Percentiles rank a stretch among this genome's conserved stretches.
Conservation (phyloP, 2,888 invertebrate genomes). For the Nemotelus nigrinus region DNA sequence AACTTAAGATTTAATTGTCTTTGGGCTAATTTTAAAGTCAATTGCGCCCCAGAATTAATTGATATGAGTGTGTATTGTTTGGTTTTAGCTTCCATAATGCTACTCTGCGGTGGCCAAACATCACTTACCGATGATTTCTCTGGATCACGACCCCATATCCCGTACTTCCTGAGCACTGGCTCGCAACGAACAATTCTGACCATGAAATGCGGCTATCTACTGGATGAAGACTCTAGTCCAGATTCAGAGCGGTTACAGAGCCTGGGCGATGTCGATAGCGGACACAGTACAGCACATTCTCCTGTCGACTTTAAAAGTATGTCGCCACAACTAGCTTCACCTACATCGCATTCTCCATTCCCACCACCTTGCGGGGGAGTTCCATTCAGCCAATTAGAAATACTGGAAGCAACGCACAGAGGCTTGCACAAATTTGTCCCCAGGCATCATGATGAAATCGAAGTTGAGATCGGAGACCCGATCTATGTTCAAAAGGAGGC, state of each 20-base stretch:
- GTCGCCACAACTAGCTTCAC: conserved; percentile 75
- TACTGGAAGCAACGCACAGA: conserved; percentile 93
- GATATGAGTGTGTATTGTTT: no score
- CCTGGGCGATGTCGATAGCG: conserved; percentile 83
- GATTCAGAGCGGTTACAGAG: conserved; percentile 85
- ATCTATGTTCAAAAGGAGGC: conserved; percentile 96
- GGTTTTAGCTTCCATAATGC: conserved; percentile 70
- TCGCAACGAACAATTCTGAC: conserved; percentile 71
- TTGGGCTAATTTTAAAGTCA: background rate
- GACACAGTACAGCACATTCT: conserved; percentile 91
- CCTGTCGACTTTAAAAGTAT: conserved; percentile 89
- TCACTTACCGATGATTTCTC: conserved; percentile 63
- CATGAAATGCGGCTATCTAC: conserved; percentile 78
- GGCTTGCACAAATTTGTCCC: conserved; percentile 96
- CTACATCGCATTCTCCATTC: conserved; percentile 72
- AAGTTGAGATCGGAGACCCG: conserved; percentile 96
- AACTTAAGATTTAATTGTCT: background rate
- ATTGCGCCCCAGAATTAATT: background rate
- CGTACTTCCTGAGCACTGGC: conserved; percentile 62
- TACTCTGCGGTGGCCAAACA: conserved; percentile 70
- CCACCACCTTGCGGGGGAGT: conserved; percentile 76
- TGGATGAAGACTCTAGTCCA: conserved; percentile 85
- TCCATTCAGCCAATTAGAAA: conserved; percentile 82
- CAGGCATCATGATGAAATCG: conserved; percentile 93
- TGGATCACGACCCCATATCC: conserved; percentile 39